These are phyloP conservation scores for Scelioninae gen. 1 DNA, from an alignment of 2,888 invertebrate genomes.

Conservation along the genomic window DNA sequence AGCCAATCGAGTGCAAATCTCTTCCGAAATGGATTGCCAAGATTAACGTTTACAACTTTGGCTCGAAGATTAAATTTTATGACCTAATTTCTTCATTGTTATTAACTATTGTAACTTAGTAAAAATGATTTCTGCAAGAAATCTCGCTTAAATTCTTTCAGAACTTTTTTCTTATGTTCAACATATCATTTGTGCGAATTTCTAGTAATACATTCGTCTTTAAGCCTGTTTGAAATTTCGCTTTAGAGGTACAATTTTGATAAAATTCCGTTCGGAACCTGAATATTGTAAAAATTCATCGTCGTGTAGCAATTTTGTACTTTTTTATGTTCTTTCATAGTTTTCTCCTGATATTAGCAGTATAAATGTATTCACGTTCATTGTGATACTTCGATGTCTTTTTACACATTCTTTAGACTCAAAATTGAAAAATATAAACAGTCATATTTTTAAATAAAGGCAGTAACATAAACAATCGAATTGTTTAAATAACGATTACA, in stretches of 20 bases:
- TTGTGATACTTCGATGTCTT: constrained; percentile 47
- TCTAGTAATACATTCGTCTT: background rate
- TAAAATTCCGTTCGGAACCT: background rate
- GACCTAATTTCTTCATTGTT: constrained; percentile 3
- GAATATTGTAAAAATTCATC: constrained; percentile 2
- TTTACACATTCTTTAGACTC: constrained; percentile 32
- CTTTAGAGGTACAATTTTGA: background rate
- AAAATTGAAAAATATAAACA: constrained; percentile 6
- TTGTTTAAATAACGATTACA: background rate
- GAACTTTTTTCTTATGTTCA: background rate
- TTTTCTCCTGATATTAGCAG: background rate
- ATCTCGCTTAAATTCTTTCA: background rate
- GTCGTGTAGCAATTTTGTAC: constrained; percentile 36
- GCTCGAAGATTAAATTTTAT: constrained; percentile 4
- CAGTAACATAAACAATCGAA: background rate
- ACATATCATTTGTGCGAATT: constrained; percentile 4
- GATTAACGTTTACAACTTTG: constrained; percentile 8
- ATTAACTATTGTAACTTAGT: constrained; percentile 17
- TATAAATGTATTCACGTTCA: constrained; percentile 32
- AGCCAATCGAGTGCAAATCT: constrained; percentile 1
- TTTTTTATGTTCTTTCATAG: background rate
- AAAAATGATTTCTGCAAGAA: constrained; percentile 1
- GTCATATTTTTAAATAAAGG: background rate
- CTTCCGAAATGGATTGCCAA: constrained; percentile 6
- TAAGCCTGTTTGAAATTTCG: too few relatives aligned